phyloP scores from a whole-genome alignment of 2,113 vertebrate genomes.

The Coreoperca whiteheadi region DNA sequence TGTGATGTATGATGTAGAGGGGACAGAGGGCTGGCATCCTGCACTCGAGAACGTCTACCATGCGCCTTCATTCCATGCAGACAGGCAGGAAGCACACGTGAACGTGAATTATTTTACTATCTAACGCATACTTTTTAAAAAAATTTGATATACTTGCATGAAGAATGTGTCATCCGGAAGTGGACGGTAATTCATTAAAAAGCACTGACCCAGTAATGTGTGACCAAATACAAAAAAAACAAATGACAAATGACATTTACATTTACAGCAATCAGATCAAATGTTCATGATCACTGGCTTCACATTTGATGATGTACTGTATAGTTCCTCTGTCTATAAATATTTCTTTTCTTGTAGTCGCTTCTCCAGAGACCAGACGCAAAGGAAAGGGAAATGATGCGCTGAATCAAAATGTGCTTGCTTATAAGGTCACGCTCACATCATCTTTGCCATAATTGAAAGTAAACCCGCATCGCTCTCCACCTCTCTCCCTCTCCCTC shows the following conservation, averaged over 20 bases:
- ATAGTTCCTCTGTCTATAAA: constrained; percentile 47
- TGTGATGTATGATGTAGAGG: constrained; percentile 72
- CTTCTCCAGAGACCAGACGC: constrained; percentile 46
- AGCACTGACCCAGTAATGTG: not conserved
- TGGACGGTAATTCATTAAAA: not conserved
- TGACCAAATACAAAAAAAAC: not conserved
- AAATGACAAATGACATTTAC: not conserved
- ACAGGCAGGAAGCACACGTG: constrained; percentile 22
- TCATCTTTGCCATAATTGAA: constrained; percentile 43
- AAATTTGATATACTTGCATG: not conserved
- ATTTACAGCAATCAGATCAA: not conserved
- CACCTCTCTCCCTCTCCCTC: not conserved
- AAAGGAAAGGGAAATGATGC: constrained; percentile 23
- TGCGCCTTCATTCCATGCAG: constrained; percentile 22
- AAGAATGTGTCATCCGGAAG: not conserved
- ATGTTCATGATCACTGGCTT: not conserved
- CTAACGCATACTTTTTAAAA: not conserved
- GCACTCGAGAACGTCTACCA: constrained; percentile 36
- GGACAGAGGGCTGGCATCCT: constrained; percentile 53
- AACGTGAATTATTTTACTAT: constrained; percentile 16
- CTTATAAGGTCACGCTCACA: constrained; percentile 47
- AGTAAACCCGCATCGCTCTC: constrained; percentile 32
- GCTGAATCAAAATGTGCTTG: constrained; percentile 39
- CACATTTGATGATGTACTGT: not conserved
- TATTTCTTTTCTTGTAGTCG: constrained; percentile 36